Evolutionary conservation across 2,888 invertebrate species (phyloP), one percentile per base, ranked within the genome.

Genomic region (Melikaiella ostensackeni): DNA sequence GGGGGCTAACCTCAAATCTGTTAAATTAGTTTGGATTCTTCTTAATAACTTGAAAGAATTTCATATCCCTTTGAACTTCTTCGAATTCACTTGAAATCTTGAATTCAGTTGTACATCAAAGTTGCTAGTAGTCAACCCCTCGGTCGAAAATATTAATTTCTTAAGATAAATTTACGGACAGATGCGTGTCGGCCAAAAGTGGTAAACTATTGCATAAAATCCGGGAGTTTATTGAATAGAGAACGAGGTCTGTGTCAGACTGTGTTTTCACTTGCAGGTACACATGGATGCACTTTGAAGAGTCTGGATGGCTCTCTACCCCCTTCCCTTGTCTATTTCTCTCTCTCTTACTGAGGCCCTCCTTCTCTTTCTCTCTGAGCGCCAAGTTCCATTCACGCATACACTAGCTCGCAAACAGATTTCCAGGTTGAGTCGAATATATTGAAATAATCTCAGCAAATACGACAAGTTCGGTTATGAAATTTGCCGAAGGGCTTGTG

Each of bases 401-500:
- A 90, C 88, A 89, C 89, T 87, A 86, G 86, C 88, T 90, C 86
- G 90, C 91, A 91, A 91, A 91, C 91, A 91, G 90, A 91, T 91
- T 90, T 85, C 88, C 88, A 86, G 89, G 89, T 90, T 90, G 88
- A 91, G 91, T 91, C 91, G 91, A 91, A 91, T 91, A 91, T 91
- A 91, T 91, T 91, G 91, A 91, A 91, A 91, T 91, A 91, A 91
- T 91, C 91, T 91, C 91, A 87, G 91, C 90, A 91, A 91, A 91
- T 91, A 91, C 91, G 91, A 91, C 91, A 91, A 91, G 91, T 91
- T 91, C 91, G 91, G 91, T 91, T 91, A 91, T 91, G 91, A 91
- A 91, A 91, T 91, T 91, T 91, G 91, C 91, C 91, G 89, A 91
- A 91, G 91, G 91, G 91, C 91, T 91, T 91, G 91, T 87, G 90